A percentile compares a stretch with the other conserved stretches of the same genome.
These are phyloP conservation scores for Crenichthys baileyi DNA, from an alignment of 2,797 vertebrate genomes.

Conservation along the genomic window DNA sequence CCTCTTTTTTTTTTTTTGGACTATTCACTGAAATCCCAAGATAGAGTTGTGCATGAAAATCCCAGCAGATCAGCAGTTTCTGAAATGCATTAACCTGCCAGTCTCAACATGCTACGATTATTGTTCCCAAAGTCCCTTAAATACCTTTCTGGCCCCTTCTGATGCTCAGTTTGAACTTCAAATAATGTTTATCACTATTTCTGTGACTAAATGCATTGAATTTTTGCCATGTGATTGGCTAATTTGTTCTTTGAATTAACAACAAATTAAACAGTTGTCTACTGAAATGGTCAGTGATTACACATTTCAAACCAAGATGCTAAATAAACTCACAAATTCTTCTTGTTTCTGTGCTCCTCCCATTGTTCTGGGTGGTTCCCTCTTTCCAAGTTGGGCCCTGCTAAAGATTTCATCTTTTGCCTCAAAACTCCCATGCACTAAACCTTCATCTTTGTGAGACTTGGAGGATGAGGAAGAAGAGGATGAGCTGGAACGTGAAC, in stretches of 20 bases:
- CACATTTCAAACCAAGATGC: not conserved
- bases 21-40: not conserved
- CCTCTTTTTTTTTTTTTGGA: not conserved
- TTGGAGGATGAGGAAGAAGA: conserved; percentile 89
- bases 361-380: conserved; percentile 79
- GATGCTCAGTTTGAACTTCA: not conserved
- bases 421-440: conserved; percentile 80
- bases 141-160: not conserved
- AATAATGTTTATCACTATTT: not conserved
- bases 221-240: not conserved
- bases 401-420: conserved; percentile 85
- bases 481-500: conserved; percentile 90
- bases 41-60: not conserved
- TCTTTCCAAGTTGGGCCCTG: conserved; percentile 82
- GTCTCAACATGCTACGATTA: not conserved
- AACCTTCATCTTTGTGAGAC: conserved; percentile 75
- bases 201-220: not conserved
- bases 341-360: conserved; percentile 84
- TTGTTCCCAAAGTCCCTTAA: not conserved
- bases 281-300: not conserved
- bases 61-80: too few species aligned
- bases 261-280: not conserved
- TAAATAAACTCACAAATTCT: conserved; percentile 87
- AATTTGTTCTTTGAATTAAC: not conserved
- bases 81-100: not conserved